Evolutionary conservation across 30 jellyfish, hydroid and myxozoan species (phyloP).

Genomic region (Mastigias papua): DNA sequence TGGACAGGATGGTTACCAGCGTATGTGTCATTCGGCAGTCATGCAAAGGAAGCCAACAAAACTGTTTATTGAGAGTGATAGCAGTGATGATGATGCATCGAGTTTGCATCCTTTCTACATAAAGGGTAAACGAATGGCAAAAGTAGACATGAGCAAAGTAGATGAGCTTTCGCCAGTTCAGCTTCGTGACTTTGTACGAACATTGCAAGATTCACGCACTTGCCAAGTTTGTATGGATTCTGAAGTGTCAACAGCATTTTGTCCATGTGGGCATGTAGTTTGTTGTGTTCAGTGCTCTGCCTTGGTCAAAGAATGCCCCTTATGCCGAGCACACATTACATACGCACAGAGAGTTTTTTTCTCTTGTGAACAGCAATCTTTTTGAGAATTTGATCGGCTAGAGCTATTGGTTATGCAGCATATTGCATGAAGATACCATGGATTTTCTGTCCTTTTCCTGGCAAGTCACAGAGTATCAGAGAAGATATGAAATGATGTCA

Average conservation of each 20-base stretch:
- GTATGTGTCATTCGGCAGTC: conserved; percentile 67
- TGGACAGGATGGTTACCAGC: conserved; percentile 14
- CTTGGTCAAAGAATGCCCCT: conserved; percentile 98
- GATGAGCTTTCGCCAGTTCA: conserved; percentile 78
- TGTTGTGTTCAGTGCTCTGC: conserved; percentile 98
- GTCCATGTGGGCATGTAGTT: conserved; percentile 99
- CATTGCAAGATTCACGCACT: conserved; percentile 84
- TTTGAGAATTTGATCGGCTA: conserved; percentile 6
- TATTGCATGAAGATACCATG: no score
- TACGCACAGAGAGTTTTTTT: conserved; percentile 98
- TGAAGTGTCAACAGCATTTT: conserved; percentile 94
- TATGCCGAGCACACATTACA: conserved; percentile 95
- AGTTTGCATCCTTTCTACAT: background rate
- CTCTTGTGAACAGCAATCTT: conserved; percentile 60
- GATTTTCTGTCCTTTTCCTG: no score
- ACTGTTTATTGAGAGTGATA: conserved; percentile 43
- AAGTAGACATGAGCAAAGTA: conserved; percentile 53
- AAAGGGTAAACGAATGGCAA: conserved; percentile 36
- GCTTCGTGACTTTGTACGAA: conserved; percentile 86
- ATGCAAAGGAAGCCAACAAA: conserved; percentile 71
- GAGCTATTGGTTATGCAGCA: no score
- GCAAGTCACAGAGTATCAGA: no score
- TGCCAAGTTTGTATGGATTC: conserved; percentile 99
- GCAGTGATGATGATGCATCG: conserved; percentile 49
- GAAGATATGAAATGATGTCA: no score